These are phyloP conservation scores for Caloenas nicobarica DNA, from an alignment of 2,113 vertebrate species.

Conservation along the genomic window DNA sequence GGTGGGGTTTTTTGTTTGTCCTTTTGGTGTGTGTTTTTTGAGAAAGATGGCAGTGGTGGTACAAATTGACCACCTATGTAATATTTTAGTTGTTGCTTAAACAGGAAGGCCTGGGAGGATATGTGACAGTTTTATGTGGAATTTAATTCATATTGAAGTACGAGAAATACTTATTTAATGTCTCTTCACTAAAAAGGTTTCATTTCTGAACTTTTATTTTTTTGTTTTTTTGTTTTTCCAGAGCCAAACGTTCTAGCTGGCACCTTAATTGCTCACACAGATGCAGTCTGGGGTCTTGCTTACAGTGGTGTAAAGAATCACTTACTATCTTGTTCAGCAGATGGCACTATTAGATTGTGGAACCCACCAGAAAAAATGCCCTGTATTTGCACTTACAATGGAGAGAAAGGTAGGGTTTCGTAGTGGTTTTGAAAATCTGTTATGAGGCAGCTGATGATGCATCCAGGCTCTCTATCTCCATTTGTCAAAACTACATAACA, in stretches of 20 bases:
- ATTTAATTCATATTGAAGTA: neutral
- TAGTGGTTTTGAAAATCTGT: neutral
- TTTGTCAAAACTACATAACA: neutral
- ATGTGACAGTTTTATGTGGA: neutral
- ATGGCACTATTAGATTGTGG: constrained; percentile 96
- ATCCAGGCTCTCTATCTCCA: neutral
- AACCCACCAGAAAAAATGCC: constrained; percentile 90
- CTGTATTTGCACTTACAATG: constrained; percentile 93
- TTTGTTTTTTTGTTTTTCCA: constrained; percentile 54
- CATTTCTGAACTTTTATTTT: neutral
- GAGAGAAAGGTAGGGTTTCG: constrained; percentile 79
- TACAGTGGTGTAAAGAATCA: constrained; percentile 95
- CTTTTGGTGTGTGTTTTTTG: neutral
- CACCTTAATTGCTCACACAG: constrained; percentile 89
- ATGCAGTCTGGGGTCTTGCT: constrained; percentile 95
- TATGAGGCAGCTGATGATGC: neutral
- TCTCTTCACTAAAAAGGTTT: neutral
- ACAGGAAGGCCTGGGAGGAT: neutral
- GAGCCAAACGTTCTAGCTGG: constrained; percentile 93
- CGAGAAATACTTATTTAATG: neutral
- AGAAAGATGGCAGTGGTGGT: neutral
- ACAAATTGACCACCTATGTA: neutral
- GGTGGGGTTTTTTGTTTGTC: neutral
- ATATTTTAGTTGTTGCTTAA: neutral
- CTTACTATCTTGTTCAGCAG: constrained; percentile 95